A percentile compares a stretch with the other conserved stretches of the same genome.
These are phyloP conservation scores for Harpagoxenus sublaevis DNA, from an alignment of 2,888 invertebrate species.

Conservation along the genomic window DNA sequence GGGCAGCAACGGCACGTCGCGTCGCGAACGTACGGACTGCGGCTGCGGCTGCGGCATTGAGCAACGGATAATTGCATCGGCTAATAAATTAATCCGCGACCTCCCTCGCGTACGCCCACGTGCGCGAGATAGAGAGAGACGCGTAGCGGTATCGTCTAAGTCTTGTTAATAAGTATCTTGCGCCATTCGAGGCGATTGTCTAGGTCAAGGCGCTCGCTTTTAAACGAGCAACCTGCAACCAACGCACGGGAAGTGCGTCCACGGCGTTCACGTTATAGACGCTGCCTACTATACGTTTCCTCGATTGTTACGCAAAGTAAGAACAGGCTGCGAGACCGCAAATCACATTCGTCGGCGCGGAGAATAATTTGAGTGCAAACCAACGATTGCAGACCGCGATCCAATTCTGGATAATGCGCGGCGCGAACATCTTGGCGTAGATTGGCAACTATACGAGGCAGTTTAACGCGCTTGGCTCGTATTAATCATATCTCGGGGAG, in stretches of 20 bases:
- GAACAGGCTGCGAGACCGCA: neutral
- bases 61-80: slow-evolving; percentile 83
- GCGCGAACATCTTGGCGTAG: neutral
- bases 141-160: slow-evolving; percentile 77
- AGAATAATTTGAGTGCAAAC: neutral
- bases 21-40: slow-evolving; percentile 21
- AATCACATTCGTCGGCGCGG: neutral
- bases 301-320: slow-evolving; percentile 5
- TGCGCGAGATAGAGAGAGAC: slow-evolving; percentile 67
- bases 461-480: neutral
- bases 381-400: neutral
- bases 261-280: neutral
- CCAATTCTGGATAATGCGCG: neutral
- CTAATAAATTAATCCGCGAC: slow-evolving; percentile 83
- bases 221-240: slow-evolving; percentile 29
- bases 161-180: slow-evolving; percentile 70
- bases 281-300: slow-evolving; percentile 15
- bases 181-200: slow-evolving; percentile 60
- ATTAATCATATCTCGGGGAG: slow-evolving; percentile 22
- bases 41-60: slow-evolving; percentile 71
- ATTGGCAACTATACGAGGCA: slow-evolving; percentile 18
- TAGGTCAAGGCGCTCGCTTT: slow-evolving; percentile 65
- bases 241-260: slow-evolving; percentile 30
- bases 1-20: slow-evolving; percentile 36
- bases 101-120: slow-evolving; percentile 82